Base-by-base conservation (phyloP, 2,113 vertebrate genomes). In the Eptesicus fuscus region DNA sequence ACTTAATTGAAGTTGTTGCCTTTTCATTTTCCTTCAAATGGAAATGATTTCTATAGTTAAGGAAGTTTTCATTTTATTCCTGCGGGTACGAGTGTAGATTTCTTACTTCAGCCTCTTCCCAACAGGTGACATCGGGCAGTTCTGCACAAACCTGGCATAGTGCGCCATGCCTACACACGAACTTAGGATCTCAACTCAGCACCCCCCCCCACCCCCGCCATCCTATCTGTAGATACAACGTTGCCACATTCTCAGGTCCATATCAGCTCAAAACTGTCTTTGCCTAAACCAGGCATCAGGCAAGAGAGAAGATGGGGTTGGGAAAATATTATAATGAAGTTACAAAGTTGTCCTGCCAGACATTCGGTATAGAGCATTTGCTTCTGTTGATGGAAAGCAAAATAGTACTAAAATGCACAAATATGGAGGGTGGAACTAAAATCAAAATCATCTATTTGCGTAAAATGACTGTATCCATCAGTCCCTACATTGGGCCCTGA, bases 1-100 rank as follows among this genome's bases (percentile, higher is more conserved):
- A 61, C 83, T 96, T 97, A 96, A 97, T 97, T 97, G 94, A 96
- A 94, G 97, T 94, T 95, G 95, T 92, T 77, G 91, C 91, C 95
- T 92, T 95, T 95, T 88, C 78, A 59, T 95, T 95, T 93, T 61
- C 63, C 71, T 95, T 96, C 79, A 40, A 88, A 91, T 96, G 92
- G 94, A 74, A 96, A 91, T 94, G 65, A 93, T 96, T 95, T 93
- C 91, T 91, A 18, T 30, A 63, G 94, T n/a, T 17, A 78, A 91
- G 70, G 59, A 94, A 70, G 61, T 95, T 96, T 94, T 91, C 6
- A 73, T 94, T 96, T 89, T 94, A 17, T 91, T 95, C 95, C 94
- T 49, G 0, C 25, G 77, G 59, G 85, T 37, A 28, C 11, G 85
- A 20, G n/a, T 53, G 30, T 65, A 1, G 88, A 42, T 95, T 76